These are phyloP conservation scores for Hylaea fasciaria DNA, from an alignment of 2,888 invertebrate species.

Conservation along the genomic window DNA sequence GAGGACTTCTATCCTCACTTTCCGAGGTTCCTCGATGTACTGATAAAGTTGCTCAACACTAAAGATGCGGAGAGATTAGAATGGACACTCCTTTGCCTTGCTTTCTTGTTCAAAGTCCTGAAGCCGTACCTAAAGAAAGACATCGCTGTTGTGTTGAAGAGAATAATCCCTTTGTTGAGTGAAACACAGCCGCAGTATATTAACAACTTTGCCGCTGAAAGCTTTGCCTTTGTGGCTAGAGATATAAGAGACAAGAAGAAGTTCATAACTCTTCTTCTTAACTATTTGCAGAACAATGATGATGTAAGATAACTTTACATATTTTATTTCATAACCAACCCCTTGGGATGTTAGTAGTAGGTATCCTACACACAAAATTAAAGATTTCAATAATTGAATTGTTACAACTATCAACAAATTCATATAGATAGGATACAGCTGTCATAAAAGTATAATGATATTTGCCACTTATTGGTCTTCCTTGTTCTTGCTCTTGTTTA, in stretches of 20 bases:
- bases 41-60: slow-evolving; percentile 89
- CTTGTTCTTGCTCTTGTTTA: too few species aligned
- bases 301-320: slow-evolving; percentile 84
- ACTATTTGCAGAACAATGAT: slow-evolving; percentile 86
- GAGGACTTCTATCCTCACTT: slow-evolving; percentile 96
- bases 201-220: slow-evolving; percentile 97
- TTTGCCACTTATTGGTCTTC: too few species aligned
- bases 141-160: slow-evolving; percentile 88
- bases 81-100: slow-evolving; percentile 93
- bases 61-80: slow-evolving; percentile 94
- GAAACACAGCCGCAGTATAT: slow-evolving; percentile 92
- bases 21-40: slow-evolving; percentile 88
- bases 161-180: slow-evolving; percentile 90
- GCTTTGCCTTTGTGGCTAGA: slow-evolving; percentile 97
- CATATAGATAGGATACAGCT: too few species aligned
- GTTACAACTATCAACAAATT: too few species aligned
- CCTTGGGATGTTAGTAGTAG: too few species aligned
- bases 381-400: too few species aligned
- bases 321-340: neutral
- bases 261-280: slow-evolving; percentile 89
- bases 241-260: slow-evolving; percentile 92
- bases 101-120: slow-evolving; percentile 95
- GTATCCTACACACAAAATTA: too few species aligned
- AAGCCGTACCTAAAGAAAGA: slow-evolving; percentile 93
- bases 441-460: too few species aligned